These are phyloP conservation scores for Machimus rusticus DNA, from an alignment of 2,888 invertebrate species.

Conservation along the genomic window DNA sequence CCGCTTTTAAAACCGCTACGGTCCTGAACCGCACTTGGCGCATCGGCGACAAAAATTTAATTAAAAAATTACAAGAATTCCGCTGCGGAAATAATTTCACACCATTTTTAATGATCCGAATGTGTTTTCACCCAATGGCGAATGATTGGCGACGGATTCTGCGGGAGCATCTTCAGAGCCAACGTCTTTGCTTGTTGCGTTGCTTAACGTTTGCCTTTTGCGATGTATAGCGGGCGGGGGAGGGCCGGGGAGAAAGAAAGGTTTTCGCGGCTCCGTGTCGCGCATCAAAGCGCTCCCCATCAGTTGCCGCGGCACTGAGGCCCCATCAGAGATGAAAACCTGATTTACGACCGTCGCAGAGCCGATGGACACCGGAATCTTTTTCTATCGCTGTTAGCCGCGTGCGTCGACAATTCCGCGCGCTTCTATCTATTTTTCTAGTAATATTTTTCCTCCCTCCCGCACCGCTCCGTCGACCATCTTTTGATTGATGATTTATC, in stretches of 20 bases:
- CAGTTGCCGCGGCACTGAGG: background rate
- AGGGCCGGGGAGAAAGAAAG: background rate
- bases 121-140: conserved; percentile 4
- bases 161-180: background rate
- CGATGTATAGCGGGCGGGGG: background rate
- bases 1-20: background rate
- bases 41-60: conserved; percentile 12
- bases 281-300: background rate
- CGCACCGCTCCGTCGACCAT: background rate
- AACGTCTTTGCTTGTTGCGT: background rate
- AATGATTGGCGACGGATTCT: background rate
- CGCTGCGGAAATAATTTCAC: conserved; percentile 10
- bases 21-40: background rate
- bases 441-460: background rate
- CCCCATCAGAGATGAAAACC: background rate
- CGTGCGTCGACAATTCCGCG: background rate
- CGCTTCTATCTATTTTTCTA: background rate
- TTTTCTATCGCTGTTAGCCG: background rate
- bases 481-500: conserved; percentile 23
- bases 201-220: background rate
- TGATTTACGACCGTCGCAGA: background rate
- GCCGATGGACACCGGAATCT: background rate
- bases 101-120: conserved; percentile 17
- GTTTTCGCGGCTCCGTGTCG: background rate
- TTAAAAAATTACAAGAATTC: conserved; percentile 25